Conservation (phyloP, 2,113 vertebrate genomes). For the Calidris pygmaea region DNA sequence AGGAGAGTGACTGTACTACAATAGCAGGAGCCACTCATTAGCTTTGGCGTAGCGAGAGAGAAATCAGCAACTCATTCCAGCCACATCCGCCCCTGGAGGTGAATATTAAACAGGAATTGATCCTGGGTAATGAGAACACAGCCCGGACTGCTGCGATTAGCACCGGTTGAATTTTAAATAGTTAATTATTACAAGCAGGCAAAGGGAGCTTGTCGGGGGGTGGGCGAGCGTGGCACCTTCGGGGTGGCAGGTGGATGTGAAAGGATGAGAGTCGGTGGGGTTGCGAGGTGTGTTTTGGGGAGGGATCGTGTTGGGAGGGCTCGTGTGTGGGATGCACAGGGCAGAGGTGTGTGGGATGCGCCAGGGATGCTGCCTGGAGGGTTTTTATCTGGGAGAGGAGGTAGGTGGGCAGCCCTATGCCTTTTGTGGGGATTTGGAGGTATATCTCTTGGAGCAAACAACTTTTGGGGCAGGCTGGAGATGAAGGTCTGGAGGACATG, state of each 20-base stretch:
- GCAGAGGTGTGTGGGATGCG: no score
- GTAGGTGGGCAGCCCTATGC: background rate
- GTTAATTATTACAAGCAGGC: conserved; percentile 73
- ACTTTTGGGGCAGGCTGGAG: background rate
- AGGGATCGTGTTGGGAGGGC: background rate
- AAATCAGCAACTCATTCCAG: conserved; percentile 69
- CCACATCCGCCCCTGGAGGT: conserved; percentile 76
- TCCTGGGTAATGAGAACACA: conserved; percentile 79
- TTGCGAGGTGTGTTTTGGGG: background rate
- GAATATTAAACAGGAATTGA: conserved; percentile 84
- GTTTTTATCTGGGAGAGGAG: background rate
- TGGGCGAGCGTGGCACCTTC: background rate
- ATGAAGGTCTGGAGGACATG: accelerated
- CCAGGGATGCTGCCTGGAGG: background rate
- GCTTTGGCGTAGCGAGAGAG: conserved; percentile 61
- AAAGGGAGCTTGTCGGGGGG: background rate
- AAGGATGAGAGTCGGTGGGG: background rate
- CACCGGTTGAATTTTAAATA: conserved; percentile 76
- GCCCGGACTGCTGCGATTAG: conserved; percentile 69
- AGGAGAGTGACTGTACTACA: conserved; percentile 66
- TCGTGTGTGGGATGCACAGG: no score
- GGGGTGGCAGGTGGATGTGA: background rate
- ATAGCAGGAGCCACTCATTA: conserved; percentile 76
- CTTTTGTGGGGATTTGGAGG: background rate
- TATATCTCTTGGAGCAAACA: accelerated